Conservation (phyloP, 2,888 invertebrate species). For the Harpagoxenus sublaevis region DNA sequence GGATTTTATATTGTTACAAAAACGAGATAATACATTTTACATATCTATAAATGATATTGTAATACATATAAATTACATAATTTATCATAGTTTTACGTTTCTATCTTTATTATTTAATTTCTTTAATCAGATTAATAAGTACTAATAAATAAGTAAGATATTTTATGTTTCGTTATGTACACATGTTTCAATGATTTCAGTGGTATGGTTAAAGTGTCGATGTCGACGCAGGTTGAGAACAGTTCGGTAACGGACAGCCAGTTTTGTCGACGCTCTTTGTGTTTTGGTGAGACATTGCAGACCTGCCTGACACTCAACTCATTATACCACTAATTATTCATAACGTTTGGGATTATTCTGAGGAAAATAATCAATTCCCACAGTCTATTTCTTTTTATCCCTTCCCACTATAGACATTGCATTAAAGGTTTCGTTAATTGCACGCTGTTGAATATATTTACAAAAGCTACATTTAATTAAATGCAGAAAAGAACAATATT, state of each 20-base stretch:
- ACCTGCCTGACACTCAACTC: slow-evolving; percentile 85
- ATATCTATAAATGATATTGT: background rate
- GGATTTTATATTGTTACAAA: background rate
- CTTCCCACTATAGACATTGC: slow-evolving; percentile 44
- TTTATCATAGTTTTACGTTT: background rate
- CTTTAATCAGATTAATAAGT: background rate
- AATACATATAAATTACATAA: background rate
- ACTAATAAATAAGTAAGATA: background rate
- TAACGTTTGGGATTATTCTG: slow-evolving; percentile 81
- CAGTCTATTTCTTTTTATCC: slow-evolving; percentile 58
- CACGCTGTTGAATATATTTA: background rate
- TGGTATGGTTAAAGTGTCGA: background rate
- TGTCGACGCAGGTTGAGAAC: slow-evolving; percentile 81
- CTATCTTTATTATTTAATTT: background rate
- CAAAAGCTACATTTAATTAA: background rate
- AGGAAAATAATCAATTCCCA: slow-evolving; percentile 82
- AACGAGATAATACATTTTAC: background rate
- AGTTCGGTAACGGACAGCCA: slow-evolving; percentile 80
- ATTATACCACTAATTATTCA: slow-evolving; percentile 86
- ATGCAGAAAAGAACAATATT: background rate
- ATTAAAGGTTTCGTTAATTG: background rate
- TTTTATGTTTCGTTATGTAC: background rate
- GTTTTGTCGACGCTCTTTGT: slow-evolving; percentile 83
- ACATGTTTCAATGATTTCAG: background rate
- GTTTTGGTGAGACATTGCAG: slow-evolving; percentile 84